Conservation (phyloP, 2,113 vertebrate genomes). For the Artemisiospiza belli region DNA sequence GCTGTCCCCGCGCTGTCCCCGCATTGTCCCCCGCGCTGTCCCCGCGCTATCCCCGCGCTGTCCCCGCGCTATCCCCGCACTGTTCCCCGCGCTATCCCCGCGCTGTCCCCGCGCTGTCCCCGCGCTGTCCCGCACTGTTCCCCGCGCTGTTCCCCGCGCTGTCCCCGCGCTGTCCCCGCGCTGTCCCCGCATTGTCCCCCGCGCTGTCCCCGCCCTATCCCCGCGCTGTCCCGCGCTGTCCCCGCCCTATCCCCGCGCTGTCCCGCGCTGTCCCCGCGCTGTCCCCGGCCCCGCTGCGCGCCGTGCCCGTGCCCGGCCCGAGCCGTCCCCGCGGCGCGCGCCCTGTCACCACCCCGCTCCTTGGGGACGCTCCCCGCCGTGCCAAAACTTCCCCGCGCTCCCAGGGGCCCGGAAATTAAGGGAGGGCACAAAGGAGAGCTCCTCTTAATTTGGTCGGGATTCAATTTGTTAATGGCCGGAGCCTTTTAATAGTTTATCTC, state of each 20-base stretch:
- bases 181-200: too few relatives aligned
- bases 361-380: not conserved
- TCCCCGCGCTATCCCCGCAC: not conserved
- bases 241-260: too few relatives aligned
- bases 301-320: not conserved
- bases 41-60: not conserved
- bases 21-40: too few relatives aligned
- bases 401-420: not conserved
- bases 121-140: too few relatives aligned
- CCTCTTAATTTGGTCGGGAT: conserved; percentile 32
- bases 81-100: not conserved
- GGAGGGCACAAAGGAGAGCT: not conserved
- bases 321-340: not conserved
- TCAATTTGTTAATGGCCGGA: conserved; percentile 62
- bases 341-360: not conserved
- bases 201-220: too few relatives aligned
- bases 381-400: not conserved
- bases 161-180: not conserved
- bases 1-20: not conserved
- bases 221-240: too few relatives aligned
- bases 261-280: not conserved
- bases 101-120: not conserved
- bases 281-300: not conserved
- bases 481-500: conserved; percentile 59
- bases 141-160: too few relatives aligned